Evolutionary conservation across 2,888 invertebrate species (phyloP).

Genomic region (Ephialtes manifestator): DNA sequence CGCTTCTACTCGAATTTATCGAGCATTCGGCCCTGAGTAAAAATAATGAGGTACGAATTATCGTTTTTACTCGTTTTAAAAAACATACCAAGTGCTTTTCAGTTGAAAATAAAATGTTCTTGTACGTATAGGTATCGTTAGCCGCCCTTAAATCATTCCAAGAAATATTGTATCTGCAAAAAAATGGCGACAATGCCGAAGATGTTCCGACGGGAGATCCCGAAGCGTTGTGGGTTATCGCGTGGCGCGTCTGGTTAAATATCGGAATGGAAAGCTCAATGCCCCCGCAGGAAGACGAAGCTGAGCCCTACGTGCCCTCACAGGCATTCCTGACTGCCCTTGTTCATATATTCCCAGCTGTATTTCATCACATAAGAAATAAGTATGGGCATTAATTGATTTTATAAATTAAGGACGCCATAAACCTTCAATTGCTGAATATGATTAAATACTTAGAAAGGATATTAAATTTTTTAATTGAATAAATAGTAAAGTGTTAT

Average conservation of each 20-base stretch:
- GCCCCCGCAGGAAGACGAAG: constrained; percentile 87
- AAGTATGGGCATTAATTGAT: constrained; percentile 86
- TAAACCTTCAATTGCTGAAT: too few species aligned
- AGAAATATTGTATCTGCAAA: constrained; percentile 93
- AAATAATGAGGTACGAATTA: constrained; percentile 93
- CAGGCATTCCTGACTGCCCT: constrained; percentile 97
- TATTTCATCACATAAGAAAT: constrained; percentile 95
- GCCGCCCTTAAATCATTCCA: constrained; percentile 99
- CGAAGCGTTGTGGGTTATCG: constrained; percentile 91
- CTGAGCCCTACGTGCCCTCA: constrained; percentile 94
- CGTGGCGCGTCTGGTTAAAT: constrained; percentile 95
- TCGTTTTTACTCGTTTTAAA: not conserved
- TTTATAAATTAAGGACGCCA: not conserved
- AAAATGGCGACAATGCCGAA: constrained; percentile 86
- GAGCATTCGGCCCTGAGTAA: constrained; percentile 96
- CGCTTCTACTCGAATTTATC: constrained; percentile 96
- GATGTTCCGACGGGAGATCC: constrained; percentile 85
- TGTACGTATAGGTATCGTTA: constrained; percentile 90
- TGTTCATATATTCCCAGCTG: constrained; percentile 97
- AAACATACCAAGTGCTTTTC: not conserved
- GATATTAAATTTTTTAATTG: too few species aligned
- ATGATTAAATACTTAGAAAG: too few species aligned
- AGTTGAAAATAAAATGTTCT: not conserved
- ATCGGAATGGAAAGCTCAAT: constrained; percentile 94
- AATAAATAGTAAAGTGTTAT: too few species aligned